A percentile compares a stretch with the other conserved stretches of the same genome.
These are phyloP conservation scores for Microctenopoma lineatum DNA, from an alignment of 2,797 vertebrate genomes.

Conservation along the genomic window DNA sequence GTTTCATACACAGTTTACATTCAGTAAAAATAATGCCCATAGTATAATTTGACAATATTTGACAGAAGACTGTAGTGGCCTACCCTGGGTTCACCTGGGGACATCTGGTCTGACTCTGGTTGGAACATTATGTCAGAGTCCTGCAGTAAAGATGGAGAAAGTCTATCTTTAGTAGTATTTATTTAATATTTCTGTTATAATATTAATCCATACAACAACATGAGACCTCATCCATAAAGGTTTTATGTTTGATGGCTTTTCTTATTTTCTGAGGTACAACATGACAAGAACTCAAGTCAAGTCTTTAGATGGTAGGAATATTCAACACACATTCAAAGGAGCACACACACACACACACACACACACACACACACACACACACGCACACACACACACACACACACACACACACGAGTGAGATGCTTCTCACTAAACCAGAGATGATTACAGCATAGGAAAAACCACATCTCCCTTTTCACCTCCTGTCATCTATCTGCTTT, in stretches of 20 bases:
- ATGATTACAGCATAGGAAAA: conserved; percentile 65
- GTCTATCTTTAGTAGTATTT: too few species aligned
- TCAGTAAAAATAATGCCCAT: neutral
- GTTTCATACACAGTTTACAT: neutral
- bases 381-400: conserved; percentile 29
- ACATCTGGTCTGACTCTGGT: conserved; percentile 81
- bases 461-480: conserved; percentile 51
- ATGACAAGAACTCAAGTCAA: neutral
- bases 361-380: conserved; percentile 38
- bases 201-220: too few species aligned
- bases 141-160: conserved; percentile 60
- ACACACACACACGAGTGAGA: conserved; percentile 47
- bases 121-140: conserved; percentile 77
- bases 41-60: neutral
- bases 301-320: neutral
- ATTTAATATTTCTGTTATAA: too few species aligned
- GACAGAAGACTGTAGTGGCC: conserved; percentile 21
- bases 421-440: conserved; percentile 55
- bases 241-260: neutral
- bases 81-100: conserved; percentile 72
- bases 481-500: conserved; percentile 38
- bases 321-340: conserved; percentile 27
- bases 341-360: conserved; percentile 22
- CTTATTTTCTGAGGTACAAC: neutral
- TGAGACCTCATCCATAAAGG: too few species aligned